phyloP scores from a whole-genome alignment of 1,140 invertebrate genomes.

The Portunus trituberculatus region DNA sequence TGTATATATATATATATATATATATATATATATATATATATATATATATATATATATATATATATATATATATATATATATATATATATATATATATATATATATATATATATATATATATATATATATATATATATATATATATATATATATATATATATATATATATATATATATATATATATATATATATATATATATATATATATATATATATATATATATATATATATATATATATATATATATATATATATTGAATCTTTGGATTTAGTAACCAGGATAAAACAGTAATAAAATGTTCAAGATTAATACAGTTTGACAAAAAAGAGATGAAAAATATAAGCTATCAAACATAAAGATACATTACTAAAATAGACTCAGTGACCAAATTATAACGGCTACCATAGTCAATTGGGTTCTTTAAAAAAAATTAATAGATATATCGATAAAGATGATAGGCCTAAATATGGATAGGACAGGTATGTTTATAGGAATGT shows the following conservation, averaged over 20 bases:
- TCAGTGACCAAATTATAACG: background rate
- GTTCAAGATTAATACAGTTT: background rate
- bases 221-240: background rate
- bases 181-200: slow-evolving; percentile 52
- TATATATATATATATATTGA: background rate
- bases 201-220: slow-evolving; percentile 29
- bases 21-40: slow-evolving; percentile 29
- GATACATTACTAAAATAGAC: background rate
- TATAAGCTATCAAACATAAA: background rate
- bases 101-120: slow-evolving; percentile 53
- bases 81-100: slow-evolving; percentile 49
- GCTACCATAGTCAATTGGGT: background rate
- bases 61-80: background rate
- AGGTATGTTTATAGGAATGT: too few relatives aligned
- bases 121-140: background rate
- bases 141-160: too few relatives aligned
- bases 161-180: slow-evolving; percentile 35
- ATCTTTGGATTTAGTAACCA: background rate
- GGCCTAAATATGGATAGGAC: too few relatives aligned
- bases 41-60: too few relatives aligned
- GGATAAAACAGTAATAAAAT: background rate
- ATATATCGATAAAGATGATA: background rate
- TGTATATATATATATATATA: slow-evolving; percentile 50
- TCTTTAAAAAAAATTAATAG: background rate
- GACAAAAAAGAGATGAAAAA: background rate